Evolutionary conservation across 2,888 invertebrate genomes (phyloP), one percentile per base, ranked within the genome.

Genomic region (Cacoxenus indagator): DNA sequence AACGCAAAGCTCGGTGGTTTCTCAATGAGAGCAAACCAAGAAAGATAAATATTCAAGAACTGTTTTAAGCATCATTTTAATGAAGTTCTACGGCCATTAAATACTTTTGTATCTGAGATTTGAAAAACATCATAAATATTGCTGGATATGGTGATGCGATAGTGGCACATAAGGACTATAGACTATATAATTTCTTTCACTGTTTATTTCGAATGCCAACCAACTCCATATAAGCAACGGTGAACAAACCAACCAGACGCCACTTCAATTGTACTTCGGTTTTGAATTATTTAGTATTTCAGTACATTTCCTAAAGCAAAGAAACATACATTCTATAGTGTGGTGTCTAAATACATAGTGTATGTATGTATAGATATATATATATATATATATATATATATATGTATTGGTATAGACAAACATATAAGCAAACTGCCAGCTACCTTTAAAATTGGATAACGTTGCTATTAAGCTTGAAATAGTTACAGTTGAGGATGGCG

Each of bases 261-360:
- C 51, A 51, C 51, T 51, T 51, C 14, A 17, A 6, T 31, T 31
- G 31, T 19, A 59, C 31, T 59, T 59, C n/a, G 31, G 19, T 59
- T 59, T 9, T 59, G 59, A 59, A 59, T 59, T 59, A 59, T 59
- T 59, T 59, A 59, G 31, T 59, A 51, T 14, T 37, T 11, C 37
- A 51, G 51, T 22, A 51, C 17, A 51, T 17, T 51, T 8, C 37
- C 8, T n/a, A n/a, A n/a, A 11, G 2, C 37, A 37, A 8, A 37
- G 14, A 14, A 14, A 37, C 37, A 37, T 37, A 5, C 37, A 37
- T n/a, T n/a, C n/a, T n/a, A n/a, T n/a, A n/a, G n/a, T n/a, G n/a
- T n/a, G n/a, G n/a, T n/a, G n/a, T n/a, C n/a, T n/a, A n/a, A n/a
- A n/a, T n/a, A n/a, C n/a, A n/a, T n/a, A n/a, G n/a, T n/a, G n/a